phyloP scores from a whole-genome alignment of 2,888 invertebrate species.

The Balanococcus diminutus region DNA sequence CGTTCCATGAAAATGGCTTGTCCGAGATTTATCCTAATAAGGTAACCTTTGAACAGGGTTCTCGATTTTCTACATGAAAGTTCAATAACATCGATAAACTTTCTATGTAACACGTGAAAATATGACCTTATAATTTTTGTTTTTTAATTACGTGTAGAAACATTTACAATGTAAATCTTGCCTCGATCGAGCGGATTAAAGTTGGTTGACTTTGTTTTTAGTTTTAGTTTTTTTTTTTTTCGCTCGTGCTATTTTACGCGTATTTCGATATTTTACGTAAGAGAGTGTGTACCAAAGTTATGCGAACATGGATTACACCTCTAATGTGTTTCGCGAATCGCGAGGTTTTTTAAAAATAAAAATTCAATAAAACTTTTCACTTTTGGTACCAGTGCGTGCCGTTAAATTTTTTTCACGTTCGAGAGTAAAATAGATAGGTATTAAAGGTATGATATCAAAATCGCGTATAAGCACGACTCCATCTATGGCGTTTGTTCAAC shows the following conservation, averaged over 20 bases:
- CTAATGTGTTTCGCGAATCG: not conserved
- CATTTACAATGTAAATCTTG: conserved; percentile 19
- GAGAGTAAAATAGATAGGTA: not conserved
- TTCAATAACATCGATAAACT: conserved; percentile 38
- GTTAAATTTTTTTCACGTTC: not conserved
- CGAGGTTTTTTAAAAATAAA: not conserved
- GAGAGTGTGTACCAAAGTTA: not conserved
- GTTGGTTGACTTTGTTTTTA: not conserved
- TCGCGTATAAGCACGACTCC: not conserved
- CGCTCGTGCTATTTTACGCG: not conserved
- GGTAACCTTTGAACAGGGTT: not conserved
- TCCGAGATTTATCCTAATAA: not conserved
- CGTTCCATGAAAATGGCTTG: not conserved
- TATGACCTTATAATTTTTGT: conserved; percentile 14
- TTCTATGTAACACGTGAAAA: conserved; percentile 35
- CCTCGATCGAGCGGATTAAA: not conserved
- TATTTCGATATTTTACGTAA: not conserved
- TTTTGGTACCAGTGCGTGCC: not conserved
- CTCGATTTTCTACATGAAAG: not conserved
- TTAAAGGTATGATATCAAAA: not conserved
- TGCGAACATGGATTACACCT: not conserved
- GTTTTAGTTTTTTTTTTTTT: not conserved
- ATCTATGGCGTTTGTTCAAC: not conserved
- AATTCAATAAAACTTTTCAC: conserved; percentile 14
- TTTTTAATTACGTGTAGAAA: conserved; percentile 31